A percentile compares a stretch with the other conserved stretches of the same genome.
Conservation (phyloP, 1,140 invertebrate species). For the Drosophila saltans region DNA sequence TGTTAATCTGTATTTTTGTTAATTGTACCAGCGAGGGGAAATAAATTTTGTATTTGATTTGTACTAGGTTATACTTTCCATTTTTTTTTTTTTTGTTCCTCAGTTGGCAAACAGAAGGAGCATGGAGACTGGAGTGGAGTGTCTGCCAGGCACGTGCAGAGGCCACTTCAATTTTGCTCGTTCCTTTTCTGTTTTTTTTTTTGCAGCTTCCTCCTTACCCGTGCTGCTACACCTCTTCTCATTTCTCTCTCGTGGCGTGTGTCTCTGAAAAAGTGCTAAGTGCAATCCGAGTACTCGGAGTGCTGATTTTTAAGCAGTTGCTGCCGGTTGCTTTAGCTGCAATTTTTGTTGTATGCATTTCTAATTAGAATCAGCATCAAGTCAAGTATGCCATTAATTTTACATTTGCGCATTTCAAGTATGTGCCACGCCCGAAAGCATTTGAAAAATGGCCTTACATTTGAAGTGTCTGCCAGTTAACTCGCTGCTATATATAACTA, state of each 20-base stretch:
- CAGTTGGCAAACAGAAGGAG: too few relatives aligned
- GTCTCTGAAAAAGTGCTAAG: conserved; percentile 45
- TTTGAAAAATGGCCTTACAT: conserved; percentile 49
- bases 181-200: conserved; percentile 4
- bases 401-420: conserved; percentile 70
- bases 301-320: conserved; percentile 51
- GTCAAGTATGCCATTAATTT: conserved; percentile 73
- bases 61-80: background rate
- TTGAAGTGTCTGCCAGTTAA: conserved; percentile 21
- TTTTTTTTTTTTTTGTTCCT: too few relatives aligned
- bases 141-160: conserved; percentile 49
- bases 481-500: background rate
- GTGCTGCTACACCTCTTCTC: background rate
- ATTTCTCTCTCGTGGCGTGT: conserved; percentile 3
- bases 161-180: conserved; percentile 48
- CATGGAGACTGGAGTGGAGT: background rate
- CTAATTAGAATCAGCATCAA: conserved; percentile 65
- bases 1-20: conserved; percentile 1
- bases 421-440: conserved; percentile 29
- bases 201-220: conserved; percentile 4
- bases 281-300: conserved; percentile 48
- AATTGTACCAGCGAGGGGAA: background rate
- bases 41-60: conserved; percentile 1
- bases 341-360: conserved; percentile 68
- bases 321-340: conserved; percentile 32